Conservation (phyloP, 2,888 invertebrate species). For the Drosophila borealis region DNA sequence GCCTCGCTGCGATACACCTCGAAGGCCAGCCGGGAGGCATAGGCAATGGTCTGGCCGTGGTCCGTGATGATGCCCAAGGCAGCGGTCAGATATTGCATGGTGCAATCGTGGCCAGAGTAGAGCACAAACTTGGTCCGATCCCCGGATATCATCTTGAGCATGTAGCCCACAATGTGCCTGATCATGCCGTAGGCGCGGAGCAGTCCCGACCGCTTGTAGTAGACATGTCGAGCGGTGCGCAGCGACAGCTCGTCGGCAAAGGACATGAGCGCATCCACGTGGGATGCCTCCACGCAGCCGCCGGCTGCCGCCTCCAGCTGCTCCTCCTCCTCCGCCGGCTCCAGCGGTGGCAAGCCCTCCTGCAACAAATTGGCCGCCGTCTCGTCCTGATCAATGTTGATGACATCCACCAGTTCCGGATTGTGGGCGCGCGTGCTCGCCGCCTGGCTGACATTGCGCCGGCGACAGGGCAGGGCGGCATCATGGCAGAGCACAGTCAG, state of each 20-base stretch:
- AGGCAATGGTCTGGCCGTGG: conserved; percentile 88
- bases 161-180: conserved; percentile 91
- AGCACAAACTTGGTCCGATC: conserved; percentile 90
- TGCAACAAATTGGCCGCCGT: conserved; percentile 53
- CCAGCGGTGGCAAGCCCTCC: neutral
- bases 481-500: conserved; percentile 93
- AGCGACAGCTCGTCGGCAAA: conserved; percentile 93
- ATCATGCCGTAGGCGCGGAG: conserved; percentile 93
- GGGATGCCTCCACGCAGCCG: conserved; percentile 88
- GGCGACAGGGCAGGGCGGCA: conserved; percentile 90
- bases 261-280: conserved; percentile 91
- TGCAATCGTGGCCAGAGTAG: conserved; percentile 97
- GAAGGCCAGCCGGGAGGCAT: conserved; percentile 94
- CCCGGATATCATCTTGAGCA: conserved; percentile 92
- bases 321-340: conserved; percentile 26
- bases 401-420: conserved; percentile 84
- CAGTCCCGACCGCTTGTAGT: conserved; percentile 89
- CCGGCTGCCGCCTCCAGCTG: conserved; percentile 26
- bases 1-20: conserved; percentile 93
- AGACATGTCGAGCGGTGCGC: conserved; percentile 87
- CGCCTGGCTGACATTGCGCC: conserved; percentile 49
- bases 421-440: conserved; percentile 57
- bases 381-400: conserved; percentile 85
- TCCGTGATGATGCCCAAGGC: conserved; percentile 88
- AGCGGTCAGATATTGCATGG: conserved; percentile 92